phyloP scores from a whole-genome alignment of 2,797 vertebrate species.

The Acestrorhynchus altus region DNA sequence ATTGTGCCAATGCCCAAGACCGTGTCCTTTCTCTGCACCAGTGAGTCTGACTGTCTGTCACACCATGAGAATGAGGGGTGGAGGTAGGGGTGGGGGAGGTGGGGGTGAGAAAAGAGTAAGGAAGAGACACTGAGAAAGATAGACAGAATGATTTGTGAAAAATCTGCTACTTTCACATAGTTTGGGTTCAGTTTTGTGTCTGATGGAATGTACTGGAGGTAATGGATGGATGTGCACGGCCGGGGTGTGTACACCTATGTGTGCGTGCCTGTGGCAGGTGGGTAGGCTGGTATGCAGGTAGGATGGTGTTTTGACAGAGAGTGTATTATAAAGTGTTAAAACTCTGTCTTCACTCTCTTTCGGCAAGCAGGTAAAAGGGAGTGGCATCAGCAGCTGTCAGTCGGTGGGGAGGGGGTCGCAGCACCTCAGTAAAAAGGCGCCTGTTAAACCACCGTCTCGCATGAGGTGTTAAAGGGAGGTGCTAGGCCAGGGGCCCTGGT shows the following conservation, averaged over 20 bases:
- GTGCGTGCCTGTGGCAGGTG: conserved; percentile 43
- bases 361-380: conserved; percentile 52
- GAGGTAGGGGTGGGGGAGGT: conserved; percentile 2
- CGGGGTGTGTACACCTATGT: conserved; percentile 24
- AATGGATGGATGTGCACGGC: conserved; percentile 38
- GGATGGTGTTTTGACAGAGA: conserved; percentile 52
- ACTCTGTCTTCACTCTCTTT: conserved; percentile 56
- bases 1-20: conserved; percentile 73
- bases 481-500: conserved; percentile 43
- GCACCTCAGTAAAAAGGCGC: conserved; percentile 53
- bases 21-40: conserved; percentile 63
- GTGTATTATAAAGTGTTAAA: conserved; percentile 52
- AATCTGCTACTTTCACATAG: conserved; percentile 25
- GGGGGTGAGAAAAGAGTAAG: background rate
- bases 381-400: conserved; percentile 52
- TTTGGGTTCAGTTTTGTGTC: conserved; percentile 27
- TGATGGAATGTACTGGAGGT: conserved; percentile 3
- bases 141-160: conserved; percentile 8
- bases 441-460: conserved; percentile 59
- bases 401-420: background rate
- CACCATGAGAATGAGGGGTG: conserved; percentile 40
- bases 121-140: conserved; percentile 14
- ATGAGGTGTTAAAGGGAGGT: conserved; percentile 62
- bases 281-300: conserved; percentile 53
- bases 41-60: conserved; percentile 65